These are phyloP conservation scores for Willisornis vidua DNA, from an alignment of 2,113 vertebrate species.

Conservation along the genomic window DNA sequence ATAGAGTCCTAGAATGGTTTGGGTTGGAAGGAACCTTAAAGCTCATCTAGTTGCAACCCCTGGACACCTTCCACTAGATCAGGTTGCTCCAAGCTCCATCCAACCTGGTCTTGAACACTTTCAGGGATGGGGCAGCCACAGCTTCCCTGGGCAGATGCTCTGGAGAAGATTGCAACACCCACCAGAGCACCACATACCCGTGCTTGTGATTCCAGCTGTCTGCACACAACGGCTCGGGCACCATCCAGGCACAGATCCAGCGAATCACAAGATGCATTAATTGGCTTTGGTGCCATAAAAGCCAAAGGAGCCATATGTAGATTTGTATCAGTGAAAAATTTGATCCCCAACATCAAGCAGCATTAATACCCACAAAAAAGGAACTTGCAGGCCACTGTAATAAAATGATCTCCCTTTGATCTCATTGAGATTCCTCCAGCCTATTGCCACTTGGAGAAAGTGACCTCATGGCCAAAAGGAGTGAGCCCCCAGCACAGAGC, in stretches of 20 bases:
- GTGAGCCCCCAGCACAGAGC: background rate
- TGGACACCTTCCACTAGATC: background rate
- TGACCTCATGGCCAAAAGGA: background rate
- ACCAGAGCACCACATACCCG: accelerated
- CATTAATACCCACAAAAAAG: background rate
- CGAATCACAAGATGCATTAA: background rate
- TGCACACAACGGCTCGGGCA: background rate
- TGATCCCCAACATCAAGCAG: background rate
- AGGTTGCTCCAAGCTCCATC: background rate
- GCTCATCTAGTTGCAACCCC: background rate
- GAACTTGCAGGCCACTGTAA: background rate
- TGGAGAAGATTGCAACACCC: background rate
- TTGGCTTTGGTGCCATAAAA: background rate
- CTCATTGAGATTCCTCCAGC: background rate
- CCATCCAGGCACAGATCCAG: background rate
- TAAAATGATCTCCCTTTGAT: background rate
- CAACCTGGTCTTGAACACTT: background rate
- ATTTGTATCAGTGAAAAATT: background rate
- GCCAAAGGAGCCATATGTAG: background rate
- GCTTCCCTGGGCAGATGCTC: background rate
- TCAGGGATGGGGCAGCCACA: background rate
- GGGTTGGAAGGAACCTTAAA: background rate
- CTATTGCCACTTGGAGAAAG: background rate
- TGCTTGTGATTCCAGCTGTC: background rate
- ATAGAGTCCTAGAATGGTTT: background rate